A percentile compares a stretch with the other conserved stretches of the same genome.
Evolutionary conservation across 2,113 vertebrate species (phyloP).

Genomic region (Artemisiospiza belli): DNA sequence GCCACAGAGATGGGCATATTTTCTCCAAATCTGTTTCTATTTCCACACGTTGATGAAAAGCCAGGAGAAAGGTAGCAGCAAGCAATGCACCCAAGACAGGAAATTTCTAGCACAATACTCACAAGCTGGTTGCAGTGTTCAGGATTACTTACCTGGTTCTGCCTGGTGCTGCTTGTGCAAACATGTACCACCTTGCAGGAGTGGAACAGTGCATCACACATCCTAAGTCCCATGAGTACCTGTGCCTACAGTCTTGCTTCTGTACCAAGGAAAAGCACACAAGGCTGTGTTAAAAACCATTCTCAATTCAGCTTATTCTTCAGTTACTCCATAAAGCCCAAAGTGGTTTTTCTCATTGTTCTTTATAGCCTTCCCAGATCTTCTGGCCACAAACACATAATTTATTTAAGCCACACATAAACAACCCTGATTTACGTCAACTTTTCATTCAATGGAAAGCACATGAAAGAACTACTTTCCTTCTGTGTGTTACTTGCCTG

Average conservation of each 20-base stretch:
- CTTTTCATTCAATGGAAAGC: slow-evolving; percentile 35
- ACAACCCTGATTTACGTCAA: slow-evolving; percentile 19
- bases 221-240: neutral
- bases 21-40: neutral
- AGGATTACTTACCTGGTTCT: neutral
- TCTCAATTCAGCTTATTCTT: neutral
- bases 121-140: neutral
- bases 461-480: slow-evolving; percentile 35
- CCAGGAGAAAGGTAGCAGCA: neutral
- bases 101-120: neutral
- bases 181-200: neutral
- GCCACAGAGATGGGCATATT: neutral
- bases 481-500: slow-evolving; percentile 9
- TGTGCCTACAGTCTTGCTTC: neutral
- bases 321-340: neutral
- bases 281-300: neutral
- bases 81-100: neutral
- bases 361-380: slow-evolving; percentile 1
- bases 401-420: slow-evolving; percentile 45
- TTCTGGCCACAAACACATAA: slow-evolving; percentile 30
- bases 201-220: neutral
- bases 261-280: neutral
- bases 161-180: neutral
- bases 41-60: neutral
- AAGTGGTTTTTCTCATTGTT: slow-evolving; percentile 24